phyloP scores from a whole-genome alignment of 2,113 vertebrate genomes.

The Silurus meridionalis region DNA sequence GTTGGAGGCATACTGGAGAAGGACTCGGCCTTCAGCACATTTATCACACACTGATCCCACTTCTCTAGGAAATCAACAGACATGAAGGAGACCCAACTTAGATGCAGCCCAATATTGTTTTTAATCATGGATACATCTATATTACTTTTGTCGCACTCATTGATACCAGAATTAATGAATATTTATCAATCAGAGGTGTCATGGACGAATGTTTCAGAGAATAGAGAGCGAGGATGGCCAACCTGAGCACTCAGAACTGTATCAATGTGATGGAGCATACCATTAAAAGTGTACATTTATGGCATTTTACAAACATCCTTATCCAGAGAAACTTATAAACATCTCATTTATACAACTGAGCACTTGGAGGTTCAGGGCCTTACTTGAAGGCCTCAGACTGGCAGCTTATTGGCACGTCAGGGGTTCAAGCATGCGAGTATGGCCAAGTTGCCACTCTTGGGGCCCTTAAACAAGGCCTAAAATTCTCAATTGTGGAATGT shows the following conservation, averaged over 20 bases:
- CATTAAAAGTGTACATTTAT: not conserved
- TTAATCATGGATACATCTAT: not conserved
- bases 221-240: not conserved
- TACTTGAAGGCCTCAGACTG: too few relatives aligned
- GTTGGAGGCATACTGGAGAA: slow-evolving; percentile 91
- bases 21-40: slow-evolving; percentile 86
- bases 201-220: too few relatives aligned
- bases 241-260: not conserved
- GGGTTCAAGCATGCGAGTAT: too few relatives aligned
- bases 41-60: slow-evolving; percentile 97
- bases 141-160: not conserved
- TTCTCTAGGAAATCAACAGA: slow-evolving; percentile 99
- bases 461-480: too few relatives aligned
- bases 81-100: slow-evolving; percentile 88
- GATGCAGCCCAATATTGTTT: slow-evolving; percentile 64
- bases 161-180: not conserved
- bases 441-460: too few relatives aligned
- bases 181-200: not conserved
- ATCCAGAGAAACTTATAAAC: too few relatives aligned
- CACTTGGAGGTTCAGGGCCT: too few relatives aligned
- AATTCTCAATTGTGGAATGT: too few relatives aligned
- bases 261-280: not conserved
- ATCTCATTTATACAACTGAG: too few relatives aligned
- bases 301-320: too few relatives aligned
- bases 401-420: too few relatives aligned